phyloP scores from a whole-genome alignment of 2,888 invertebrate genomes.

The Drosophila heteroneura region DNA sequence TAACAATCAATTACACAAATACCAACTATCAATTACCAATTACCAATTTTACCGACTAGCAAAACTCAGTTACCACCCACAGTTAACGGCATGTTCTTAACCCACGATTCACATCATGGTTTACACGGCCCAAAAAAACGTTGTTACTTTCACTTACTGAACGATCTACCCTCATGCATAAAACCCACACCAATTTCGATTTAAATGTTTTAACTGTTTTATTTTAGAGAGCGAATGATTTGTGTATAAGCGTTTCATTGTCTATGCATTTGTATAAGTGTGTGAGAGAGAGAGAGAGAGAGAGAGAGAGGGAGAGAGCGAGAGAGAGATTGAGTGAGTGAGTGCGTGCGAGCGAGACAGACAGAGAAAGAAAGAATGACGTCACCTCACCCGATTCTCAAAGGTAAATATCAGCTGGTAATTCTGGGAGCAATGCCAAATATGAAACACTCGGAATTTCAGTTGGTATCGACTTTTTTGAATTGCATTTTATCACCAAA shows the following conservation, averaged over 20 bases:
- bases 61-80: constrained; percentile 13
- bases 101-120: constrained; percentile 35
- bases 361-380: constrained; percentile 29
- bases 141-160: constrained; percentile 14
- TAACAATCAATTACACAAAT: constrained; percentile 3
- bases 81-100: constrained; percentile 55
- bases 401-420: constrained; percentile 99
- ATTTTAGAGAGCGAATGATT: constrained; percentile 1
- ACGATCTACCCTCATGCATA: constrained; percentile 40
- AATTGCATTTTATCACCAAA: constrained; percentile 82
- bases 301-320: not conserved
- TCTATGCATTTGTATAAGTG: constrained; percentile 13
- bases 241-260: constrained; percentile 1
- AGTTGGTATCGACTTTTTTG: constrained; percentile 91
- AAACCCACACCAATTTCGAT: constrained; percentile 41
- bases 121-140: constrained; percentile 20
- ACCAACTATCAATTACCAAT: constrained; percentile 4
- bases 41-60: constrained; percentile 37
- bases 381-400: constrained; percentile 82
- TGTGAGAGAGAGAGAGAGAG: not conserved
- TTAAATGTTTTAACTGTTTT: constrained; percentile 30
- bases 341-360: not conserved
- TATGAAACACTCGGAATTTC: constrained; percentile 91
- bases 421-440: constrained; percentile 92
- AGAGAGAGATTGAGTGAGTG: not conserved